These are phyloP conservation scores for Drosophila kuntzei DNA, from an alignment of 2,888 invertebrate genomes.

Conservation along the genomic window DNA sequence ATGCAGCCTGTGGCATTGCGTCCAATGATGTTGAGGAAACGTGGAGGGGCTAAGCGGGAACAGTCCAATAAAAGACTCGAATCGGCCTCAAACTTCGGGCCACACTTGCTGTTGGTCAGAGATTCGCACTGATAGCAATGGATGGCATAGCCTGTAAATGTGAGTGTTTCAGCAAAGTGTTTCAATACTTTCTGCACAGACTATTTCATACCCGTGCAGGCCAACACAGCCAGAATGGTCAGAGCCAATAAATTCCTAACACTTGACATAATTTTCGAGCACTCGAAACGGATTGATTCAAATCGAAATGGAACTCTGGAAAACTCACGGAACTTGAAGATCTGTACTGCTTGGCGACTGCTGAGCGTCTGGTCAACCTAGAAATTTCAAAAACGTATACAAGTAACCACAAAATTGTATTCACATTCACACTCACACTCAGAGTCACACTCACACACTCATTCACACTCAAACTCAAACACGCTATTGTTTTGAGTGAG, in stretches of 20 bases:
- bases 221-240: slow-evolving; percentile 75
- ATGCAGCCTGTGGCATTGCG: slow-evolving; percentile 84
- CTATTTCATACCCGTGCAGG: slow-evolving; percentile 74
- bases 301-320: neutral
- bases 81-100: slow-evolving; percentile 78
- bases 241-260: slow-evolving; percentile 74
- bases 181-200: neutral
- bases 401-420: slow-evolving; percentile 15
- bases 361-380: slow-evolving; percentile 43
- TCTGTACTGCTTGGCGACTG: slow-evolving; percentile 53
- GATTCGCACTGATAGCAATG: slow-evolving; percentile 84
- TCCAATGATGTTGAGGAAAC: slow-evolving; percentile 67
- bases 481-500: slow-evolving; percentile 48
- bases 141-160: slow-evolving; percentile 80
- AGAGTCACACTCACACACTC: neutral
- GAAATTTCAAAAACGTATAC: slow-evolving; percentile 19
- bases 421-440: slow-evolving; percentile 16
- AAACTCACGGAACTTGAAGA: slow-evolving; percentile 24
- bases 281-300: slow-evolving; percentile 12
- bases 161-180: neutral
- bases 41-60: slow-evolving; percentile 74
- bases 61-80: slow-evolving; percentile 76
- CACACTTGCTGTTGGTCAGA: slow-evolving; percentile 76
- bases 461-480: slow-evolving; percentile 17
- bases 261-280: slow-evolving; percentile 73